These are phyloP conservation scores for Buathra laborator DNA, from an alignment of 2,888 invertebrate genomes.

Conservation along the genomic window DNA sequence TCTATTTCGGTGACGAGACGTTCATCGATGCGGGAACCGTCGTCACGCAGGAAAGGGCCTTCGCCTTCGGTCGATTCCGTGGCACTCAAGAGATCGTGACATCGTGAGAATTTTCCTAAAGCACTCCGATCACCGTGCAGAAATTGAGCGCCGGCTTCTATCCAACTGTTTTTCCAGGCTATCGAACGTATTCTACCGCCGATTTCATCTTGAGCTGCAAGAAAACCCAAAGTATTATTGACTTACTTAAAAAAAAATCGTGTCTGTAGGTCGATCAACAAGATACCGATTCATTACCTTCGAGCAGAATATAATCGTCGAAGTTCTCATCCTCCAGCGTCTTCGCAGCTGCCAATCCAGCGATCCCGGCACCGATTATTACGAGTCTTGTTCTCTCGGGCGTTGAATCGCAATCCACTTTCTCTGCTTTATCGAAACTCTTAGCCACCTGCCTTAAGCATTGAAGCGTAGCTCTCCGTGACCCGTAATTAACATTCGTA, in stretches of 20 bases:
- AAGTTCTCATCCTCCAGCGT: constrained; percentile 85
- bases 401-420: constrained; percentile 56
- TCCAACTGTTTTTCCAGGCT: constrained; percentile 81
- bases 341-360: constrained; percentile 87
- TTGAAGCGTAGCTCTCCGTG: constrained; percentile 73
- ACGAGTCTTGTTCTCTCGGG: constrained; percentile 82
- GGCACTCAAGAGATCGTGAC: constrained; percentile 85
- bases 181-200: constrained; percentile 87
- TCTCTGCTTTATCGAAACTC: constrained; percentile 63
- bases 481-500: constrained; percentile 59
- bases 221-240: constrained; percentile 29
- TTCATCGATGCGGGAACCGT: constrained; percentile 85
- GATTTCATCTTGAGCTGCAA: constrained; percentile 85
- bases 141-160: constrained; percentile 89
- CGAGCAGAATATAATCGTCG: constrained; percentile 86
- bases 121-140: constrained; percentile 87
- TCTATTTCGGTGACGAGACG: constrained; percentile 86
- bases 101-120: constrained; percentile 86
- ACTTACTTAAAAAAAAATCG: not conserved
- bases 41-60: constrained; percentile 86
- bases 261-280: not conserved
- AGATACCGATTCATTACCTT: constrained; percentile 82
- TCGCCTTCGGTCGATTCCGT: constrained; percentile 87
- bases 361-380: constrained; percentile 88
- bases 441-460: constrained; percentile 74